phyloP scores from a whole-genome alignment of 2,797 vertebrate species.

The Philypnodon macrostomus region DNA sequence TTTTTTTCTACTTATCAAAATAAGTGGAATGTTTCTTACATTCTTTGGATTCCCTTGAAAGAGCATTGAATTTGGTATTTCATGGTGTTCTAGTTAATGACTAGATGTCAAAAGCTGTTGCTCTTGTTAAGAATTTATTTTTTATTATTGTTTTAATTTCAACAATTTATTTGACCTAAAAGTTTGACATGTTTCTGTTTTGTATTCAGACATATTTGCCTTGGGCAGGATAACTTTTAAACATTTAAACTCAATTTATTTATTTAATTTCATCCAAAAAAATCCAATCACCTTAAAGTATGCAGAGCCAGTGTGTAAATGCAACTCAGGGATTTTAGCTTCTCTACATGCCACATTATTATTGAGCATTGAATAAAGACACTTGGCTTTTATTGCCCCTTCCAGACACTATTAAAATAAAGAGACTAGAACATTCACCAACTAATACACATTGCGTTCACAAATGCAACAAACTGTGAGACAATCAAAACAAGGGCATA shows the following conservation, averaged over 20 bases:
- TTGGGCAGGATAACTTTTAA: not conserved
- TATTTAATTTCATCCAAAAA: constrained; percentile 49
- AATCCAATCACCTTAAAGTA: constrained; percentile 57
- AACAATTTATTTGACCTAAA: too few relatives aligned
- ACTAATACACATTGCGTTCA: constrained; percentile 48
- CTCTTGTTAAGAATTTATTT: too few relatives aligned
- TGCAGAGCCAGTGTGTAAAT: constrained; percentile 54
- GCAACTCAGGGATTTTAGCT: constrained; percentile 64
- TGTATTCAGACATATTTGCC: constrained; percentile 3
- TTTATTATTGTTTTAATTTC: too few relatives aligned
- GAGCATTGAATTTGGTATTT: too few relatives aligned
- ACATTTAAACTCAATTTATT: constrained; percentile 1
- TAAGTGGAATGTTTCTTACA: too few relatives aligned
- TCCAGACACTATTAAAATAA: constrained; percentile 76
- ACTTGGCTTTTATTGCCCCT: constrained; percentile 67
- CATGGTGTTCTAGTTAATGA: too few relatives aligned
- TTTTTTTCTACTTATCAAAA: too few relatives aligned
- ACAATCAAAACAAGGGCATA: constrained; percentile 61
- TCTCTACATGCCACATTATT: constrained; percentile 59
- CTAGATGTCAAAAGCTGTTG: too few relatives aligned
- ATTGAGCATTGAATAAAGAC: constrained; percentile 67
- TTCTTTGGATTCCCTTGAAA: too few relatives aligned
- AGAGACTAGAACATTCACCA: constrained; percentile 63
- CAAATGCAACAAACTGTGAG: constrained; percentile 47
- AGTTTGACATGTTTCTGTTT: too few relatives aligned